Evolutionary conservation across 2,113 vertebrate genomes (phyloP).

Genomic region (Pterocles burchelli): DNA sequence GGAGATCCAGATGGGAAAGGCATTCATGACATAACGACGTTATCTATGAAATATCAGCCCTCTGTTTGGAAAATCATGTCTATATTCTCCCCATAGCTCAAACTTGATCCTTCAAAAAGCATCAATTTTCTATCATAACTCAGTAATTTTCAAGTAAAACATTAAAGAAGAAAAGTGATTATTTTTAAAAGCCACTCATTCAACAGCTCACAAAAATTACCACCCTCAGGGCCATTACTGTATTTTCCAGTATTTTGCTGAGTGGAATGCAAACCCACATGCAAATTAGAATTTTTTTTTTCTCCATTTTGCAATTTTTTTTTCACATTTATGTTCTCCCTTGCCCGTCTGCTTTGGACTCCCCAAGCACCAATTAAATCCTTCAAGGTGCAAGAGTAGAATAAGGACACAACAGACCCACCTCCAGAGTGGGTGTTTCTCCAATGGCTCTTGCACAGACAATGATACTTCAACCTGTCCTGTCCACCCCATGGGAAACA

Average conservation of each 20-base stretch:
- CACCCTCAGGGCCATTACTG: rapidly evolving
- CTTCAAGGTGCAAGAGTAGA: background rate
- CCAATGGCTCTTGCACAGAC: background rate
- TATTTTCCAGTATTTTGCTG: background rate
- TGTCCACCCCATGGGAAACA: background rate
- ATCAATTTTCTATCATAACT: background rate
- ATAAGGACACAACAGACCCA: background rate
- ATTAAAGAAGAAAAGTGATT: background rate
- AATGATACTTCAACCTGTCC: background rate
- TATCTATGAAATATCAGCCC: rapidly evolving
- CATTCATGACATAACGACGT: background rate
- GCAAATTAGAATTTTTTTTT: background rate
- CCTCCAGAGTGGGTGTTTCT: background rate
- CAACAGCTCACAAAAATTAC: background rate
- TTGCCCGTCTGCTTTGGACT: background rate
- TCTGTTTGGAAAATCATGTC: background rate
- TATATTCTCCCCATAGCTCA: background rate
- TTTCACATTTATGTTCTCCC: background rate
- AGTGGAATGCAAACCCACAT: background rate
- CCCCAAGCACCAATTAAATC: background rate
- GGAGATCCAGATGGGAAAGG: background rate
- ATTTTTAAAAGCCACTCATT: background rate
- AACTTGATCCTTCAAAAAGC: background rate
- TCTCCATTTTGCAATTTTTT: background rate
- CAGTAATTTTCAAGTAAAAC: background rate